Evolutionary conservation across 2,113 vertebrate genomes (phyloP).

Genomic region (Paedocypris sp.): DNA sequence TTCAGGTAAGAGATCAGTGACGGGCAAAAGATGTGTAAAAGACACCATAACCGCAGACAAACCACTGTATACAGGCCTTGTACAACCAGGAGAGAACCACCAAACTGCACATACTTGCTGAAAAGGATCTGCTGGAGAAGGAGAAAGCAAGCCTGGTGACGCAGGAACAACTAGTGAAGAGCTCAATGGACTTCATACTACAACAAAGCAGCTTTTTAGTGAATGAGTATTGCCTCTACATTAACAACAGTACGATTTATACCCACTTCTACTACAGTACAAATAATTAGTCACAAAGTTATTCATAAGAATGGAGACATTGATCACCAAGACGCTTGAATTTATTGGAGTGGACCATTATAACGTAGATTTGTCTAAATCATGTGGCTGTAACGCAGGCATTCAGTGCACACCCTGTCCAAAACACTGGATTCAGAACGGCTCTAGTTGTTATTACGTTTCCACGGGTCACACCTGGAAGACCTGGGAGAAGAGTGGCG

Average conservation of each 20-base stretch:
- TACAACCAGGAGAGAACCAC: neutral
- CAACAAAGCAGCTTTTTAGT: conserved; percentile 9
- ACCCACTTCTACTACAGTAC: too few relatives aligned
- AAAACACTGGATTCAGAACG: conserved; percentile 20
- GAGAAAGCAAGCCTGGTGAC: neutral
- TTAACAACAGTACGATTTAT: neutral
- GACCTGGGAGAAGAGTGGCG: neutral
- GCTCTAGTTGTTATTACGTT: conserved; percentile 31
- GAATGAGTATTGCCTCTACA: neutral
- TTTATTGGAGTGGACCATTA: too few relatives aligned
- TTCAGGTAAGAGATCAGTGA: conserved; percentile 1
- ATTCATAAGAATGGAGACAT: too few relatives aligned
- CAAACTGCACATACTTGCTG: neutral
- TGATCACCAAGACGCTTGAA: too few relatives aligned
- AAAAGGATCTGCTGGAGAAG: conserved; percentile 6
- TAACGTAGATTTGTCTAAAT: too few relatives aligned
- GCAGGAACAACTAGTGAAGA: conserved; percentile 3
- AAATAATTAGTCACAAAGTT: too few relatives aligned
- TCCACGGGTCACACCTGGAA: fast-evolving
- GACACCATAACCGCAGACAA: neutral
- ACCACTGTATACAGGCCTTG: neutral
- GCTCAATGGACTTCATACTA: conserved; percentile 4
- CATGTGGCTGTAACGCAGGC: too few relatives aligned
- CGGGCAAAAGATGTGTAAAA: neutral
- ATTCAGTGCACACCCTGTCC: conserved; percentile 23